Conservation (phyloP, 2,888 invertebrate genomes). For the Norana najaformis region DNA sequence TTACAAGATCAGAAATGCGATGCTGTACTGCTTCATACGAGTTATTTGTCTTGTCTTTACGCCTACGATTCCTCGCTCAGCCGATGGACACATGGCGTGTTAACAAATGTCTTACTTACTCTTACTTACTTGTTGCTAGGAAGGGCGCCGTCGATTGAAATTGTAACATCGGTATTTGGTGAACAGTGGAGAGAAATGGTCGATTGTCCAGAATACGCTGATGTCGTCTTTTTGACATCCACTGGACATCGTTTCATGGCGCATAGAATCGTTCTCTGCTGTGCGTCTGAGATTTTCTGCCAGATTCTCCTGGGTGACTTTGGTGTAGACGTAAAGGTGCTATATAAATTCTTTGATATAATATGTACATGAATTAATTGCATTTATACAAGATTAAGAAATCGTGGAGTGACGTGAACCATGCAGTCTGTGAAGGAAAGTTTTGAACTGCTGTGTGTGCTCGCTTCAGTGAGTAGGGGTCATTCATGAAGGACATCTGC, state of each 20-base stretch:
- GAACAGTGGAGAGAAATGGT: slow-evolving; percentile 52
- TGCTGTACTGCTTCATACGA: not conserved
- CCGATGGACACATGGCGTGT: too few relatives aligned
- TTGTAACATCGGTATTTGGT: slow-evolving; percentile 53
- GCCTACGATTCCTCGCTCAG: too few relatives aligned
- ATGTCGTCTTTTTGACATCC: slow-evolving; percentile 51
- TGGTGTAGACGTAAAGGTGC: slow-evolving; percentile 39
- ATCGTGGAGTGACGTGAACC: not conserved
- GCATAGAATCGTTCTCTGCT: slow-evolving; percentile 51
- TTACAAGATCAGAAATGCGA: too few relatives aligned
- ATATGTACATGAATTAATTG: not conserved
- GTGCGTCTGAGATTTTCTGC: slow-evolving; percentile 53
- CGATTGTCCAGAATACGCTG: slow-evolving; percentile 50
- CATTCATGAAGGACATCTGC: too few relatives aligned
- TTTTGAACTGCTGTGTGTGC: too few relatives aligned
- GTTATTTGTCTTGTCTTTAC: not conserved
- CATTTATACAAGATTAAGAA: not conserved
- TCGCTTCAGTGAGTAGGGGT: too few relatives aligned
- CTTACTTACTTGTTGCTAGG: too few relatives aligned
- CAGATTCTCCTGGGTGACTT: slow-evolving; percentile 46
- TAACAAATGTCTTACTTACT: too few relatives aligned
- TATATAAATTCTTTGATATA: not conserved
- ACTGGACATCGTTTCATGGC: slow-evolving; percentile 49
- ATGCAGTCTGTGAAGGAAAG: too few relatives aligned
- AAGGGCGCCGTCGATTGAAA: slow-evolving; percentile 53